A percentile compares a stretch with the other conserved stretches of the same genome.
phyloP scores from a whole-genome alignment of 2,797 vertebrate species.

The Stomatorhinus walkeri region DNA sequence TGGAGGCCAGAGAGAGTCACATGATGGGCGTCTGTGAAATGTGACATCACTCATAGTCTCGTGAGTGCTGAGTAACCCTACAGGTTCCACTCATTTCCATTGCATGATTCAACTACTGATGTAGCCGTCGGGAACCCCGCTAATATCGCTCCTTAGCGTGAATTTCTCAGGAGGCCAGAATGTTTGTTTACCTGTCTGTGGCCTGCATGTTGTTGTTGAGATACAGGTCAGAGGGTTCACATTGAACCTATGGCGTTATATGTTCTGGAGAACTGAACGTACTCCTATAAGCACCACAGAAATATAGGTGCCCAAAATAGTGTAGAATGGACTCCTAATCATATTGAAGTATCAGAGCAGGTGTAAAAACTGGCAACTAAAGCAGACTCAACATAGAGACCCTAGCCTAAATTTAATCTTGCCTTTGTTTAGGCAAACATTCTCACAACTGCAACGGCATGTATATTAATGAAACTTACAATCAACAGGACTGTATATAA shows the following conservation, averaged over 20 bases:
- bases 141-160: background rate
- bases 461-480: background rate
- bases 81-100: background rate
- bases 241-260: too few relatives aligned
- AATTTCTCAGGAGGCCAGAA: background rate
- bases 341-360: background rate
- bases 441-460: background rate
- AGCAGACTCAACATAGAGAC: background rate
- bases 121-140: background rate
- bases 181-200: background rate
- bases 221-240: slow-evolving; percentile 1
- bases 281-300: background rate
- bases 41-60: background rate
- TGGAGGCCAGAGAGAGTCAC: background rate
- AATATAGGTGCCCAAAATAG: background rate
- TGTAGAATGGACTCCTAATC: background rate
- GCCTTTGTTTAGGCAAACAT: background rate
- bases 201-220: background rate
- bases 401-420: background rate
- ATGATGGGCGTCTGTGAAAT: background rate
- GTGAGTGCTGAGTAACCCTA: background rate
- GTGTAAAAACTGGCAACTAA: background rate
- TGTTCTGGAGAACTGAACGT: background rate
- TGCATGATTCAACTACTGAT: background rate
- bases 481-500: background rate